Evolutionary conservation across 2,888 invertebrate species (phyloP), one percentile per base, ranked within the genome.

Genomic region (Actias luna): DNA sequence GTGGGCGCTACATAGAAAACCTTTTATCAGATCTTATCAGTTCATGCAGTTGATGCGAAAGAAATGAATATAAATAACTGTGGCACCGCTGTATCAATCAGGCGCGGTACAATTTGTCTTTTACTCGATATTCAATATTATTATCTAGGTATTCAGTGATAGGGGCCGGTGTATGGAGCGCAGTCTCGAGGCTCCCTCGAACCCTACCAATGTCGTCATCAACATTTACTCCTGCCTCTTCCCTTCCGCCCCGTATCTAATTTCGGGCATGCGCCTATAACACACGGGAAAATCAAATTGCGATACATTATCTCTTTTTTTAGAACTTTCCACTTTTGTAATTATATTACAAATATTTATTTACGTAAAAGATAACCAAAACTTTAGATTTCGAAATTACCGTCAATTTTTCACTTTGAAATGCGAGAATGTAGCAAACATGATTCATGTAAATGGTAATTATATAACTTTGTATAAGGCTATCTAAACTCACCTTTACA

Each of bases 191-290:
- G 74, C 78, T 79, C 77, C 80, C 81, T 73, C 52, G 73, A 83
- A 82, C 80, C 76, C 80, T 77, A 84, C 80, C 79, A 78, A 84
- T 86, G 87, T 87, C 87, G 87, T 88, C 88, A 88, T 85, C 84
- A 85, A 85, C 81, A 81, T 82, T 77, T 79, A 74, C 78, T 75
- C 70, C 68, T 66, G 69, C 73, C 73, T 71, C 75, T 68, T 67
- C 74, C 72, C 72, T 65, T 27, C 50, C 58, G 7, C 36, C 64
- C 68, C 73, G 67, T 69, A 67, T 68, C 73, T 71, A 68, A 68
- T 69, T 66, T 71, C 67, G 83, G 75, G 79, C 87, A 86, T 87
- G 84, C 86, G 87, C 87, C 73, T 76, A 65, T 72, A 77, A 74
- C 79, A 79, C 79, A 73, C 78, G 77, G 78, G 77, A 78, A 83